phyloP scores from a whole-genome alignment of 2,888 invertebrate species.

The Trichopria drosophilae region DNA sequence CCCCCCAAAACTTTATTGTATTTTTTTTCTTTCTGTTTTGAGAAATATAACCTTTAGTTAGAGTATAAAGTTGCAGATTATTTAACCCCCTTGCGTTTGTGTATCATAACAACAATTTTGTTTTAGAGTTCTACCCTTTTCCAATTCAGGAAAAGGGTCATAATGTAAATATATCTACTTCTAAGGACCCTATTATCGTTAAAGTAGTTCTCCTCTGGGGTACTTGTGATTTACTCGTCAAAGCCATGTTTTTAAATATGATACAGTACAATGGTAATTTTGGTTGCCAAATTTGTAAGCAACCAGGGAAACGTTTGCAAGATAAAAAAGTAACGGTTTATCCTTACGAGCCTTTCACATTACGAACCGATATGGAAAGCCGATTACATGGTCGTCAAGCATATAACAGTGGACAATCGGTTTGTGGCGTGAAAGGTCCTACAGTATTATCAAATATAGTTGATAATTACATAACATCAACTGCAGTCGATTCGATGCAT shows the following conservation, averaged over 20 bases:
- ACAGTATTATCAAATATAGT: conserved; percentile 15
- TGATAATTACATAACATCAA: conserved; percentile 13
- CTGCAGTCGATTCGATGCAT: conserved; percentile 11
- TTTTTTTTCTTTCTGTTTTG: too few species aligned
- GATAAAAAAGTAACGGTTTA: conserved; percentile 3
- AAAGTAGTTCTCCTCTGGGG: conserved; percentile 13
- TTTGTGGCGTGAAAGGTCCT: conserved; percentile 16
- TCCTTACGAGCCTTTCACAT: conserved; percentile 5
- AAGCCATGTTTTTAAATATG: conserved; percentile 25
- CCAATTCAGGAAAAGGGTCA: too few species aligned
- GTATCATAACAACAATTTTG: too few species aligned
- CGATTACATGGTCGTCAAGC: conserved; percentile 7
- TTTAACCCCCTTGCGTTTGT: too few species aligned
- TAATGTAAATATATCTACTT: too few species aligned
- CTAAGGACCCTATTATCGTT: too few species aligned
- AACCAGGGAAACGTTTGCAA: conserved; percentile 6
- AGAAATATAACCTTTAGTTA: too few species aligned
- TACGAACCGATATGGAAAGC: conserved; percentile 8
- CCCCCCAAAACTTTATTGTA: too few species aligned
- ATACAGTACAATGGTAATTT: conserved; percentile 24
- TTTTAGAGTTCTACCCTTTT: too few species aligned
- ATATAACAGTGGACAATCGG: background rate
- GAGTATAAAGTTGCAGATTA: too few species aligned
- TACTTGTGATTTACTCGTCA: conserved; percentile 19
- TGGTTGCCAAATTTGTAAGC: conserved; percentile 28